These are phyloP conservation scores for Drosophila sproati DNA, from an alignment of 1,140 invertebrate genomes.

Conservation along the genomic window DNA sequence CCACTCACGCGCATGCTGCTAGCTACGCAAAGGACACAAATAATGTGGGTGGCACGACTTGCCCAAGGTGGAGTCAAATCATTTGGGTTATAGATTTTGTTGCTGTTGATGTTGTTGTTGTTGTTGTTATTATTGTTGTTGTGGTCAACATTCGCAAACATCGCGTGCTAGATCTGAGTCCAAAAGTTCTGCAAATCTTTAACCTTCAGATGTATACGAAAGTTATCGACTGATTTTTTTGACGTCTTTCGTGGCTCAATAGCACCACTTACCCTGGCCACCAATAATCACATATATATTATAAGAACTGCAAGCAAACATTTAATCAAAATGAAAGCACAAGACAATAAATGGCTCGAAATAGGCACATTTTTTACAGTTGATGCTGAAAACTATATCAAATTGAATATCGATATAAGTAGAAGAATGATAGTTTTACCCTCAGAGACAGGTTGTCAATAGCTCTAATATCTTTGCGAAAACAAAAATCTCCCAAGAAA, in stretches of 20 bases:
- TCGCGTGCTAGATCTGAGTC: constrained; percentile 26
- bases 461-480: too few species aligned
- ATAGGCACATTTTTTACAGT: too few species aligned
- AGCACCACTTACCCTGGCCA: too few species aligned
- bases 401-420: too few species aligned
- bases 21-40: constrained; percentile 14
- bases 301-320: background rate
- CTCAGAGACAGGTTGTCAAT: too few species aligned
- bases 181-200: constrained; percentile 23
- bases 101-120: constrained; percentile 8
- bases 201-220: background rate
- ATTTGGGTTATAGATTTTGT: background rate
- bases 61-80: constrained; percentile 2
- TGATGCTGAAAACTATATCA: too few species aligned
- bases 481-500: too few species aligned
- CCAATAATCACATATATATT: too few species aligned
- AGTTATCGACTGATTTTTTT: background rate
- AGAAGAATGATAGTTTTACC: too few species aligned
- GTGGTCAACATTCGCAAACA: constrained; percentile 7
- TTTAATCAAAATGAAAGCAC: background rate
- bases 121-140: background rate
- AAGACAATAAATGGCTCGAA: too few species aligned
- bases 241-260: background rate
- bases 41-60: background rate
- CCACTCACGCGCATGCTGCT: constrained; percentile 42